Evolutionary conservation across 2,113 vertebrate species (phyloP).

Genomic region (Tinamus guttatus): DNA sequence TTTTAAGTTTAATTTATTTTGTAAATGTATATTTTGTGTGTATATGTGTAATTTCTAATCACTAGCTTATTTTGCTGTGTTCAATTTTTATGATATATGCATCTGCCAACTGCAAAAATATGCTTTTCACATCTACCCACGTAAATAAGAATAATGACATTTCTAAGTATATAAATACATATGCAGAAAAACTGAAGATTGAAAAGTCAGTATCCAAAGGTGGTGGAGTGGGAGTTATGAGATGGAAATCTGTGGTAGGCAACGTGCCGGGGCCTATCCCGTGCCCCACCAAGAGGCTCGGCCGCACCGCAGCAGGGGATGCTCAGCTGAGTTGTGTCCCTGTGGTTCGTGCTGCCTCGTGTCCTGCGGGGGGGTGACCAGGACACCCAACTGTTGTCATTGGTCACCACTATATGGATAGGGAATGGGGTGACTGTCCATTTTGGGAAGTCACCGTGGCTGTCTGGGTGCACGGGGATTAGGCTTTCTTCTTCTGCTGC

Average conservation of each 20-base stretch:
- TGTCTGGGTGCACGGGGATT: background rate
- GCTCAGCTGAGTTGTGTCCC: background rate
- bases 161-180: background rate
- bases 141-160: background rate
- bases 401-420: accelerated
- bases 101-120: background rate
- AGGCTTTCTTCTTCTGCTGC: background rate
- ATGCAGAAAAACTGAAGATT: background rate
- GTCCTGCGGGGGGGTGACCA: accelerated
- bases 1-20: background rate
- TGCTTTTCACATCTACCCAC: conserved; percentile 1
- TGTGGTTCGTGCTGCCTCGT: background rate
- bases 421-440: accelerated
- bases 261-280: background rate
- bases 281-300: accelerated
- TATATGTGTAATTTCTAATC: background rate
- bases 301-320: accelerated
- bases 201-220: background rate
- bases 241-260: background rate
- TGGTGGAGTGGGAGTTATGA: background rate
- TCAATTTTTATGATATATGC: accelerated
- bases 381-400: accelerated
- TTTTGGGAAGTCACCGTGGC: background rate
- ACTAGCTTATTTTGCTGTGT: background rate
- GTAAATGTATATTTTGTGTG: background rate